A percentile compares a stretch with the other conserved stretches of the same genome.
Conservation (phyloP, 1,140 invertebrate genomes). For the Procambarus clarkii region DNA sequence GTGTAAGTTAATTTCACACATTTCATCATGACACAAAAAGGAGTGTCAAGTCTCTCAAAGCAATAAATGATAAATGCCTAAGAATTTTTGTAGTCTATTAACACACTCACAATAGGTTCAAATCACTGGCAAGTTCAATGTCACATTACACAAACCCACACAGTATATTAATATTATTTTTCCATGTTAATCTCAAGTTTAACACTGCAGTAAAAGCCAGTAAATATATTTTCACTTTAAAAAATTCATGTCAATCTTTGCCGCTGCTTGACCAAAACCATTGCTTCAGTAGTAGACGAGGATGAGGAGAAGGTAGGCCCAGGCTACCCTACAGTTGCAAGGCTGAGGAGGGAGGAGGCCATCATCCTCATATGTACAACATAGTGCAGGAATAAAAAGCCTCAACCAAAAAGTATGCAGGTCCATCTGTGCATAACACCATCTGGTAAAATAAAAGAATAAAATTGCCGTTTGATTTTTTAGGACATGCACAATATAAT, state of each 20-base stretch:
- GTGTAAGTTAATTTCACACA: conserved; percentile 58
- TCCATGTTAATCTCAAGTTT: conserved; percentile 57
- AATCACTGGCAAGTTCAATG: conserved; percentile 61
- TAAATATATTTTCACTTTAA: conserved; percentile 46
- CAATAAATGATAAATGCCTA: conserved; percentile 47
- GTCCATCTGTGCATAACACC: conserved; percentile 57
- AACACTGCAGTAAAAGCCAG: conserved; percentile 53
- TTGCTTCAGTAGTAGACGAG: conserved; percentile 43
- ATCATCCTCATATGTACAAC: conserved; percentile 31
- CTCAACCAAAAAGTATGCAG: conserved; percentile 65
- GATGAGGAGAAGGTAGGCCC: conserved; percentile 26
- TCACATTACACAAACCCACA: conserved; percentile 65
- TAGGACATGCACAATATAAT: too few relatives aligned
- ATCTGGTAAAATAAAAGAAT: conserved; percentile 24
- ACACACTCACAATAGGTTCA: conserved; percentile 53
- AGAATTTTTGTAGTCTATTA: conserved; percentile 46
- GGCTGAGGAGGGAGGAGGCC: conserved; percentile 30
- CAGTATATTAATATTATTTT: conserved; percentile 39
- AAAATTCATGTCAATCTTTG: conserved; percentile 31
- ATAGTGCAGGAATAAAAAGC: conserved; percentile 61
- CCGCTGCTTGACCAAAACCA: conserved; percentile 40
- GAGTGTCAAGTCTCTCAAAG: conserved; percentile 48
- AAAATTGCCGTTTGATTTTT: too few relatives aligned
- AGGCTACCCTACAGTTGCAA: conserved; percentile 36
- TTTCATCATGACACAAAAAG: conserved; percentile 36